Evolutionary conservation across 2,797 vertebrate species (phyloP).

Genomic region (Iguana delicatissima): DNA sequence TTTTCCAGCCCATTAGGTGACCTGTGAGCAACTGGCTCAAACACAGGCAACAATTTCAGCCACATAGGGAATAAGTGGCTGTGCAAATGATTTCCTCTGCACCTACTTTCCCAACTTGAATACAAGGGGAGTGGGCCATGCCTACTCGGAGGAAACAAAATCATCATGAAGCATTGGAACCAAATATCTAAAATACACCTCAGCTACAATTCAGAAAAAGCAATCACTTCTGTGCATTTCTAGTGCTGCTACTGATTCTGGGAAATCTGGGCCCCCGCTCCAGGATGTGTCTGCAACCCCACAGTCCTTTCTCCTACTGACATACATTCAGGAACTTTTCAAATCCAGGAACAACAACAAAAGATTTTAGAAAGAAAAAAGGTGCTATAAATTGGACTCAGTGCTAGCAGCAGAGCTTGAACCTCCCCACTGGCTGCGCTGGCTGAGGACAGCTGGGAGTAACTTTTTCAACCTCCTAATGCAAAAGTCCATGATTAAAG

Average conservation of each 20-base stretch:
- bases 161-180: neutral
- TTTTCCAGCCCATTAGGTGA: no score
- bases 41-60: neutral
- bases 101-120: neutral
- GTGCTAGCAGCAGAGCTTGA: neutral
- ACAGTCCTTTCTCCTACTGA: slow-evolving; percentile 6
- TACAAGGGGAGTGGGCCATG: neutral
- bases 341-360: neutral
- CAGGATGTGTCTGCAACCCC: neutral
- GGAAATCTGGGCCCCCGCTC: neutral
- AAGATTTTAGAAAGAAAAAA: neutral
- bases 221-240: neutral
- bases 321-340: neutral
- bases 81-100: neutral
- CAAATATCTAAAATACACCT: neutral
- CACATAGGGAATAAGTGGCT: neutral
- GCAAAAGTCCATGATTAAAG: no score
- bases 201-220: neutral
- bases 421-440: no score
- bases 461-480: no score
- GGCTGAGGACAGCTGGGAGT: no score
- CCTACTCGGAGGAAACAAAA: neutral
- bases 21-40: neutral
- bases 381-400: neutral
- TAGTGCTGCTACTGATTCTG: neutral